phyloP scores from a whole-genome alignment of 2,797 vertebrate genomes.

The Mus caroli region DNA sequence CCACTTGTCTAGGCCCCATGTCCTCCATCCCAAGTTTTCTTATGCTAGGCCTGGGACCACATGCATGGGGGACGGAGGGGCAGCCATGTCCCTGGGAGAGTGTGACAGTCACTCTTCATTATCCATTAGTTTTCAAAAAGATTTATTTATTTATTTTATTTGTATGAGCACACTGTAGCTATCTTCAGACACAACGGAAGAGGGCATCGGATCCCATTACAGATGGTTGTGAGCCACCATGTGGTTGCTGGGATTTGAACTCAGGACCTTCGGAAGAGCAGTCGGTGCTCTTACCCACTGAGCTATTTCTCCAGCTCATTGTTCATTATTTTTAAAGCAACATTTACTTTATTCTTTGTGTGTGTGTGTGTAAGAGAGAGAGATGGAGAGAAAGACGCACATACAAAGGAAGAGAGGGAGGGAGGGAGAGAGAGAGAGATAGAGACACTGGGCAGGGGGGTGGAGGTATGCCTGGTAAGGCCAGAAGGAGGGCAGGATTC shows the following conservation, averaged over 20 bases:
- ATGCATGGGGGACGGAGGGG: not conserved
- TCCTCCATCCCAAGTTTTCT: not conserved
- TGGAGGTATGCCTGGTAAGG: not conserved
- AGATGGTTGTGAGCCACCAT: not conserved
- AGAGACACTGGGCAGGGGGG: not conserved
- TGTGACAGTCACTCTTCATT: not conserved
- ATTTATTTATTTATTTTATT: not conserved
- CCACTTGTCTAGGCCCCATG: not conserved
- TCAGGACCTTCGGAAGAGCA: not conserved
- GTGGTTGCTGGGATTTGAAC: not conserved
- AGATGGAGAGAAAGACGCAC: too few species aligned
- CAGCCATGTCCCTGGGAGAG: not conserved
- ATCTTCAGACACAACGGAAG: not conserved
- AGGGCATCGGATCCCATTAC: not conserved
- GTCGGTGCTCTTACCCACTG: not conserved
- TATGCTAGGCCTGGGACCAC: not conserved
- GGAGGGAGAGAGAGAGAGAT: not conserved
- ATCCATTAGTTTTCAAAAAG: not conserved
- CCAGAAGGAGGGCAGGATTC: not conserved
- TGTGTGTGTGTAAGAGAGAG: not conserved
- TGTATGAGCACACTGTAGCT: not conserved
- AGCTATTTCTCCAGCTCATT: not conserved
- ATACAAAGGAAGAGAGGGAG: not conserved
- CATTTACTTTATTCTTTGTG: not conserved
- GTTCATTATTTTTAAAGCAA: not conserved